A percentile compares a stretch with the other conserved stretches of the same genome.
Evolutionary conservation across 2,888 invertebrate genomes (phyloP).

Genomic region (Autographa gamma): DNA sequence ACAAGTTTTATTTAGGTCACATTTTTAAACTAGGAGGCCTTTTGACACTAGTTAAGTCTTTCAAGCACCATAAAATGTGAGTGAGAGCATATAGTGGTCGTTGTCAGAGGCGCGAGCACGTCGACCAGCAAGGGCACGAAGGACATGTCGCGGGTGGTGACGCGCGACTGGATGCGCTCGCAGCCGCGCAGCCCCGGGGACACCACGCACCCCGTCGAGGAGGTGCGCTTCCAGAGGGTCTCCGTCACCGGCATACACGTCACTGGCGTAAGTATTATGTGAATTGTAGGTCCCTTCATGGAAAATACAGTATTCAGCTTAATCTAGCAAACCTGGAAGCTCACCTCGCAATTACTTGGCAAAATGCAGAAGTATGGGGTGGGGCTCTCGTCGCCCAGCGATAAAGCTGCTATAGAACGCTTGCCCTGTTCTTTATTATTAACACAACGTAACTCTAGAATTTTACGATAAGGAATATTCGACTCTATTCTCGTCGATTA

Average conservation of each 20-base stretch:
- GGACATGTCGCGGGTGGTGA: constrained; percentile 33
- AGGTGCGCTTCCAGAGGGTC: constrained; percentile 96
- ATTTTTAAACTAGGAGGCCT: background rate
- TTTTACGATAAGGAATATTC: too few relatives aligned
- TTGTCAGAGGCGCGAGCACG: constrained; percentile 10
- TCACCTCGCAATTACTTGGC: too few relatives aligned
- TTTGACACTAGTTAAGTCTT: background rate
- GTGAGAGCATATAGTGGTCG: background rate
- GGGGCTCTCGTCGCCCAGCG: too few relatives aligned
- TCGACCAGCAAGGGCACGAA: background rate
- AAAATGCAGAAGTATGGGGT: too few relatives aligned
- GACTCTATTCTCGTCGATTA: too few relatives aligned
- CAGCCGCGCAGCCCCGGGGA: constrained; percentile 63
- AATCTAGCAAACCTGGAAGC: too few relatives aligned
- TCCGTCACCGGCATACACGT: constrained; percentile 98
- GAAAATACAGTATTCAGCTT: too few relatives aligned
- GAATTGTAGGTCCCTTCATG: too few relatives aligned
- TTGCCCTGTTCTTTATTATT: too few relatives aligned
- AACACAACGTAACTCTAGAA: too few relatives aligned
- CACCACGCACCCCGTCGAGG: constrained; percentile 76
- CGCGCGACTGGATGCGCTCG: constrained; percentile 54
- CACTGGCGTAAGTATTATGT: constrained; percentile 91
- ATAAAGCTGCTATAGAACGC: too few relatives aligned
- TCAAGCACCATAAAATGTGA: background rate
- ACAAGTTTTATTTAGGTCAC: background rate